Evolutionary conservation across 2,113 vertebrate genomes (phyloP), one percentile per base, ranked within the genome.

Genomic region (Hippocampus zosterae): DNA sequence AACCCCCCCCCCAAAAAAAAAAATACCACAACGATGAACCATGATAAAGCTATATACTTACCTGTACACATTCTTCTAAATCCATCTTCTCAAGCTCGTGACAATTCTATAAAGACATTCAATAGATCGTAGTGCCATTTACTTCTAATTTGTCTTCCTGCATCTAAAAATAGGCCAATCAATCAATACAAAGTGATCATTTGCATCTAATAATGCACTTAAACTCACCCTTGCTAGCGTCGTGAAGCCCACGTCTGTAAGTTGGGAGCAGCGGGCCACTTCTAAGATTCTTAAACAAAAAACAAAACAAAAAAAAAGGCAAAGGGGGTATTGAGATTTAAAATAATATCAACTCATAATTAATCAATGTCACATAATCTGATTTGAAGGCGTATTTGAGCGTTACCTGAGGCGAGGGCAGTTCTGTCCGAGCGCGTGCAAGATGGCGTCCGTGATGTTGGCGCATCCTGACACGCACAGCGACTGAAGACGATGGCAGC

Each of bases 71-170:
- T 84, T 99, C 97, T 81, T 99, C 97, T 84, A 99, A 92, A 88
- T 99, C 97, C 97, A 99, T 99, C 88, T 98, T 99, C 86, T 99
- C 97, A 71, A 99, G 93, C 70, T 98, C 96, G 18, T 99, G 97
- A 86, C 97, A 99, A 85, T 98, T 99, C 97, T 99, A n/a, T 75
- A 66, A 23, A 62, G 42, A 67, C 13, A 73, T 10, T 70, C 1
- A 21, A 40, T 25, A 48, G 48, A 33, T 55, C 21, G n/a, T 0
- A 55, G 21, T 23, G 9, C 2, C 21, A 23, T 55, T 55, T 55
- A 23, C 2, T 15, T 6, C 25, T 23, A 65, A 42, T 23, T 1
- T 27, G 7, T 21, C 13, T 13, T 25, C 13, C 37, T 62, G 33
- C 11, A 42, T 21, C 15, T 23, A 7, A 4, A 8, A 50, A 19